These are phyloP conservation scores for Eristalis arbustorum DNA, from an alignment of 2,888 invertebrate species.

Conservation along the genomic window DNA sequence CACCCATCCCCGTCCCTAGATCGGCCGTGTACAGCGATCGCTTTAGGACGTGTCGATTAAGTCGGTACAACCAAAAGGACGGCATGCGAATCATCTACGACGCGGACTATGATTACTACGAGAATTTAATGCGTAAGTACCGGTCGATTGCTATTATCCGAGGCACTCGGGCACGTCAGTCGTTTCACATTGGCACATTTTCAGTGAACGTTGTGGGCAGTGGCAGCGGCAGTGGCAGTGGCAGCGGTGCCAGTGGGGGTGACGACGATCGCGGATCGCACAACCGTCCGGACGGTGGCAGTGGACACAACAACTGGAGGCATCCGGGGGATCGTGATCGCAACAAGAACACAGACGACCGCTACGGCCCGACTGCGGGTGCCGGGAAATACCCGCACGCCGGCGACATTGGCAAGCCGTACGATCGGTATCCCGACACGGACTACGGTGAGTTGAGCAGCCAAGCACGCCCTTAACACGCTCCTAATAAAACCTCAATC, in stretches of 20 bases:
- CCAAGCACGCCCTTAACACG: conserved; percentile 16
- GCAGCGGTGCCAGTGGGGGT: conserved; percentile 74
- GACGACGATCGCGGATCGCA: conserved; percentile 77
- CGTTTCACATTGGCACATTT: conserved; percentile 30
- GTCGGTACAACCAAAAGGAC: conserved; percentile 92
- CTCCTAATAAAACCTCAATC: conserved; percentile 32
- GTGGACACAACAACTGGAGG: conserved; percentile 78
- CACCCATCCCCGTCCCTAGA: conserved; percentile 79
- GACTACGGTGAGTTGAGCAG: conserved; percentile 75
- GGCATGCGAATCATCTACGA: conserved; percentile 94
- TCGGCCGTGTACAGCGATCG: conserved; percentile 94
- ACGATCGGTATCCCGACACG: conserved; percentile 78
- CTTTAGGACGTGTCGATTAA: conserved; percentile 90
- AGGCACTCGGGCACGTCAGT: conserved; percentile 40
- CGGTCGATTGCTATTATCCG: conserved; percentile 72
- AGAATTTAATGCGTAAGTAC: conserved; percentile 93
- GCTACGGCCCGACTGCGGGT: conserved; percentile 80
- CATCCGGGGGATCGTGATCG: conserved; percentile 81
- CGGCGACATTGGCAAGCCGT: conserved; percentile 76
- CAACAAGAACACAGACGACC: conserved; percentile 82
- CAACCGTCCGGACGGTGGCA: conserved; percentile 79
- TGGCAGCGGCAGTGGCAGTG: conserved; percentile 75
- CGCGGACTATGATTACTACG: conserved; percentile 95
- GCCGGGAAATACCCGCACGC: conserved; percentile 77
- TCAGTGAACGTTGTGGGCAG: conserved; percentile 80